These are phyloP conservation scores for Myopa testacea DNA, from an alignment of 2,888 invertebrate species.

Conservation along the genomic window DNA sequence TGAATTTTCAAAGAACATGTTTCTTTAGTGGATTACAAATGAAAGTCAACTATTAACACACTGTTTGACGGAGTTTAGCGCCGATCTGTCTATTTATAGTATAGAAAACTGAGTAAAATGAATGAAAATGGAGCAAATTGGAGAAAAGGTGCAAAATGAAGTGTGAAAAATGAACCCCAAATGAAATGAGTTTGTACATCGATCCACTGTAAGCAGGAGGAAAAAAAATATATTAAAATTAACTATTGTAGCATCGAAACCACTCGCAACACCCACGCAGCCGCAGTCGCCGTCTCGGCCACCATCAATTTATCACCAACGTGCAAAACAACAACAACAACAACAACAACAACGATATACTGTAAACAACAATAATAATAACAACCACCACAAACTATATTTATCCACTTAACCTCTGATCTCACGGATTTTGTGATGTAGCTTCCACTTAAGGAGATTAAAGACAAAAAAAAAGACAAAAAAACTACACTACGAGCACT, in stretches of 20 bases:
- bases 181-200: background rate
- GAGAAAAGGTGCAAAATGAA: no score
- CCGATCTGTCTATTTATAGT: no score
- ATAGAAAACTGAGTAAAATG: no score
- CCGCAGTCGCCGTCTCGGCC: background rate
- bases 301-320: background rate
- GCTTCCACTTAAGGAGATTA: background rate
- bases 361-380: background rate
- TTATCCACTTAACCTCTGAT: constrained; percentile 39
- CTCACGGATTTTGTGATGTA: constrained; percentile 37
- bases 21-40: no score
- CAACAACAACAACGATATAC: background rate
- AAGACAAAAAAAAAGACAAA: constrained; percentile 5
- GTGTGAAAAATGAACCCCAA: no score
- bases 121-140: no score
- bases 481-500: background rate
- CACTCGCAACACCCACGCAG: background rate
- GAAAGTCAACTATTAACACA: no score
- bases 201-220: background rate
- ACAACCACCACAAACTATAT: constrained; percentile 24
- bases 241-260: background rate
- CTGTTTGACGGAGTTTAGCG: no score
- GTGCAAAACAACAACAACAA: background rate
- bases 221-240: background rate
- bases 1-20: no score